Evolutionary conservation across 2,888 invertebrate genomes (phyloP), one percentile per base, ranked within the genome.

Genomic region (Drosophila stalkeri): DNA sequence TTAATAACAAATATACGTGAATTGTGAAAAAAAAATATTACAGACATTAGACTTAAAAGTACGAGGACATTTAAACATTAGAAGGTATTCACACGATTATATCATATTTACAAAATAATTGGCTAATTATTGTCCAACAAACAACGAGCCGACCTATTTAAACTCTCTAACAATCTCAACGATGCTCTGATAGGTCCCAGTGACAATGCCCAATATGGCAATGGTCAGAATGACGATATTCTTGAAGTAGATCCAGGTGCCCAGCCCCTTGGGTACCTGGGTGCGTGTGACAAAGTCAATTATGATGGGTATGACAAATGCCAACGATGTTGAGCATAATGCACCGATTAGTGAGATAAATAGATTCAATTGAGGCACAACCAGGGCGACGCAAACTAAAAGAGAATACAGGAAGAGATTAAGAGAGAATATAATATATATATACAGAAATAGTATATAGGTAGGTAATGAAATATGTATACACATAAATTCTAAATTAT

Each of bases 311-410:
- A 98, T 96, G 31, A 98, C 94, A 39, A 99, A 94, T 0, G 98
- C 98, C 74, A 99, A 93, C 0, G 97, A 96, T 7, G 98, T 96
- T 86, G 97, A 97, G 91, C 98, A 97, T 0, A 98, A 94, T 0
- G 98, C 97, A 5, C 99, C 99, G 41, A 99, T 97, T 67, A 99
- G 93, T 0, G 98, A 98, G 80, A 99, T 98, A 93, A 98, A 97
- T 4, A 97, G 94, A 16, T 96, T 96, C 67, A 99, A 93, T 86
- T 97, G 95, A 0, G 98, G 98, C 72, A 99, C 97, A 1, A 96
- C 94, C 91, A 97, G 96, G 0, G 98, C 98, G 75, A 98, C 93
- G 3, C 95, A 93, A 94, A 98, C 98, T 84, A 23, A 0, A 27
- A 49, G 33, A 5, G 39, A 18, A 46, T 18, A 33, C 27, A 6